phyloP scores from a whole-genome alignment of 2,888 invertebrate species.

The Gibbula magus region DNA sequence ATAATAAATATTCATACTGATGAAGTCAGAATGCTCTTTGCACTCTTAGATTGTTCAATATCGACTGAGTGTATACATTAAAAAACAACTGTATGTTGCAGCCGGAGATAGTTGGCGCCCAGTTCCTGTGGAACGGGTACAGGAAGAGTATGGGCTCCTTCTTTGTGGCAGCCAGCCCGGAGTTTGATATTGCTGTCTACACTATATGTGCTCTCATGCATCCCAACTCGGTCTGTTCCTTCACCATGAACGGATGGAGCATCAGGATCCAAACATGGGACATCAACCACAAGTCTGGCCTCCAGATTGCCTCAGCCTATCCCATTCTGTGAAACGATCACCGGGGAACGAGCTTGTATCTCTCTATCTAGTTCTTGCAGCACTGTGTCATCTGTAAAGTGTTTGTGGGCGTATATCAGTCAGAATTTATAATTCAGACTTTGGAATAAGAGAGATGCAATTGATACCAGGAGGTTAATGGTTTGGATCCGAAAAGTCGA shows the following conservation, averaged over 20 bases:
- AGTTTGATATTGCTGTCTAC: constrained; percentile 92
- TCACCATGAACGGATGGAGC: constrained; percentile 83
- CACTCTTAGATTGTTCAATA: too few species aligned
- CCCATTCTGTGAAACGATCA: constrained; percentile 30
- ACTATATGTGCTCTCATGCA: constrained; percentile 89
- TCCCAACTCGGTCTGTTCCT: constrained; percentile 84
- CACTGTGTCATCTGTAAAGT: too few species aligned
- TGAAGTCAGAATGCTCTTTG: too few species aligned
- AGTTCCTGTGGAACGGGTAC: constrained; percentile 54
- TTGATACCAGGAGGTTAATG: too few species aligned
- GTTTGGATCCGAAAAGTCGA: too few species aligned
- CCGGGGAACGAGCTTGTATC: too few species aligned
- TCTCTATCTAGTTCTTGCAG: too few species aligned
- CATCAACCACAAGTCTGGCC: constrained; percentile 48
- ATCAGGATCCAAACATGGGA: constrained; percentile 83
- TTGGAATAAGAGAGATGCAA: too few species aligned
- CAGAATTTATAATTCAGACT: too few species aligned
- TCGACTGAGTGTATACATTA: too few species aligned
- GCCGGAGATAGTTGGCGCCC: constrained; percentile 50
- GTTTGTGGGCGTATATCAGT: too few species aligned
- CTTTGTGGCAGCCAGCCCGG: constrained; percentile 82
- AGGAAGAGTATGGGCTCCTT: constrained; percentile 58
- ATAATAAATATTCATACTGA: too few species aligned
- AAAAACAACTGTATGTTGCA: constrained; percentile 36
- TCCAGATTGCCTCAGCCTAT: constrained; percentile 57